A percentile compares a stretch with the other conserved stretches of the same genome.
These are phyloP conservation scores for Anolis sagrei DNA, from an alignment of 2,113 vertebrate species.

Conservation along the genomic window DNA sequence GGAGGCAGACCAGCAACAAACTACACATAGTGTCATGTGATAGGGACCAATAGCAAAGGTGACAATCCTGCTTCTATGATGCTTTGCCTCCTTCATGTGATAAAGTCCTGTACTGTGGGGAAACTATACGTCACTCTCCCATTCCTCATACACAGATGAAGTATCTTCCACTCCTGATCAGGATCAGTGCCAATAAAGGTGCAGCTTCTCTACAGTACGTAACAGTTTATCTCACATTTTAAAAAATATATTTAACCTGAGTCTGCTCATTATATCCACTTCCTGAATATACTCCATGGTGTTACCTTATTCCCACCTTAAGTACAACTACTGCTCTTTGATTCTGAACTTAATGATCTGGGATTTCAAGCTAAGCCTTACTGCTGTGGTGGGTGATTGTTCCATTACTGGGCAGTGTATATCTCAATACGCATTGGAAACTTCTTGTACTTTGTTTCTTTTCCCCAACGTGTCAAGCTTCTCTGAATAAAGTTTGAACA, in stretches of 20 bases:
- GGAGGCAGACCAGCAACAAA: too few species aligned
- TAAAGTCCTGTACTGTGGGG: background rate
- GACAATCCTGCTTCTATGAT: too few species aligned
- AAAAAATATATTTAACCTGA: background rate
- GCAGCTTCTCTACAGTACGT: background rate
- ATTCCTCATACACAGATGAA: background rate
- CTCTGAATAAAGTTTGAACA: constrained; percentile 76
- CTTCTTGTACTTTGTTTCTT: constrained; percentile 70
- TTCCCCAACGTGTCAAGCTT: constrained; percentile 67
- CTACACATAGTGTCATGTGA: too few species aligned
- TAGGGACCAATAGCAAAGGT: too few species aligned
- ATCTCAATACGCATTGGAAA: constrained; percentile 60
- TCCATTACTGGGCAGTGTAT: background rate
- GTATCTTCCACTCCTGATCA: too few species aligned
- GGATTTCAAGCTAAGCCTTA: background rate
- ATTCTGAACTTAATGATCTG: background rate
- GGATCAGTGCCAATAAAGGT: background rate
- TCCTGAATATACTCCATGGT: background rate
- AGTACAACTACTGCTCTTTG: background rate
- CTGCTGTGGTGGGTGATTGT: background rate
- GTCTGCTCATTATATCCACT: background rate
- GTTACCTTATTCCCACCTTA: background rate
- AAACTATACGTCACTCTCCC: background rate
- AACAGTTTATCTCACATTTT: background rate
- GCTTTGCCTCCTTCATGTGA: too few species aligned